Evolutionary conservation across 2,888 invertebrate species (phyloP).

Genomic region (Zygothrica quintamaculata): DNA sequence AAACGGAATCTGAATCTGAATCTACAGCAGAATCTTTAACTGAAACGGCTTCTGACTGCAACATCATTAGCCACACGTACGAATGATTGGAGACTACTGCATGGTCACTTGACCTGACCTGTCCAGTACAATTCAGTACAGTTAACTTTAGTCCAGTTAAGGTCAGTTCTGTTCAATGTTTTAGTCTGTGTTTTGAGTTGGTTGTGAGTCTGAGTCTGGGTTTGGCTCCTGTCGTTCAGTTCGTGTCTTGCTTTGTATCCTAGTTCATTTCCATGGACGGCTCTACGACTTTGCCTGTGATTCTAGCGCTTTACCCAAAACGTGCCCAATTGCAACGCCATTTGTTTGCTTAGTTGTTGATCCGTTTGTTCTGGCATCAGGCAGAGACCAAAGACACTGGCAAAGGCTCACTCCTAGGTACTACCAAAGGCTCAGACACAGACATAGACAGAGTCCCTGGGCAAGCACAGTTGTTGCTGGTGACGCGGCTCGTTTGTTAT

Average conservation of each 20-base stretch:
- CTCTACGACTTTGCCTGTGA: conserved; percentile 54
- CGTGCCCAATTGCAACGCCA: conserved; percentile 81
- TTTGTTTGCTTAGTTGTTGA: conserved; percentile 80
- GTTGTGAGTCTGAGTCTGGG: too few species aligned
- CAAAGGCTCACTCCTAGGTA: too few species aligned
- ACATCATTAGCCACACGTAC: conserved; percentile 72
- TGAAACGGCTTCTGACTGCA: conserved; percentile 28
- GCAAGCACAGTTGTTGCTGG: conserved; percentile 3
- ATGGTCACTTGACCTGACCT: conserved; percentile 32
- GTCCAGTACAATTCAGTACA: conserved; percentile 11
- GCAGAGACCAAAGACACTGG: background rate
- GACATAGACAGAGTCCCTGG: too few species aligned
- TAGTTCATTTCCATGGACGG: conserved; percentile 75
- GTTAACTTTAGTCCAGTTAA: too few species aligned
- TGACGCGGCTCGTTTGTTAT: conserved; percentile 64
- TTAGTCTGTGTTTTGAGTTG: too few species aligned
- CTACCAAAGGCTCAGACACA: background rate
- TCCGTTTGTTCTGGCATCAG: conserved; percentile 46
- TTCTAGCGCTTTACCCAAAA: conserved; percentile 68
- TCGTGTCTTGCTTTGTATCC: conserved; percentile 38
- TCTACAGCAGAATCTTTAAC: conserved; percentile 7
- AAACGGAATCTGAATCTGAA: conserved; percentile 16
- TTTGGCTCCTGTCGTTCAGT: conserved; percentile 11
- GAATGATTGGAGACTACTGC: conserved; percentile 42
- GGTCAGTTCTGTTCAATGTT: too few species aligned